Conservation (phyloP, 2,113 vertebrate genomes). For the Felis catus region F.catus_Fca126_mat1.0 CM031411.1:41887501-41888000, state of each 20-base stretch:
- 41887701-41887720: not conserved
- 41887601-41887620: constrained; percentile 14
- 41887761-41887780: not conserved
- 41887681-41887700: not conserved
- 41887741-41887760: not conserved
- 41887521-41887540: not conserved
- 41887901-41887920: not conserved
- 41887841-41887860: not conserved
- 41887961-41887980: not conserved
- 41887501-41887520: not conserved
- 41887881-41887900: not conserved
- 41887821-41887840: not conserved
- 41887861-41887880: not conserved
- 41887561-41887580: not conserved
- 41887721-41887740: not conserved
- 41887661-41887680: not conserved
- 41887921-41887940: not conserved
- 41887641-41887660: not conserved
- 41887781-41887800: constrained; percentile 25
- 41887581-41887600: not conserved
- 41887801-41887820: not conserved
- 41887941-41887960: constrained; percentile 39
- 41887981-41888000: not conserved
- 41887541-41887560: constrained; percentile 3
- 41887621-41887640: not conserved